phyloP scores from a whole-genome alignment of 2,888 invertebrate genomes.

The Artemia sinica region DNA sequence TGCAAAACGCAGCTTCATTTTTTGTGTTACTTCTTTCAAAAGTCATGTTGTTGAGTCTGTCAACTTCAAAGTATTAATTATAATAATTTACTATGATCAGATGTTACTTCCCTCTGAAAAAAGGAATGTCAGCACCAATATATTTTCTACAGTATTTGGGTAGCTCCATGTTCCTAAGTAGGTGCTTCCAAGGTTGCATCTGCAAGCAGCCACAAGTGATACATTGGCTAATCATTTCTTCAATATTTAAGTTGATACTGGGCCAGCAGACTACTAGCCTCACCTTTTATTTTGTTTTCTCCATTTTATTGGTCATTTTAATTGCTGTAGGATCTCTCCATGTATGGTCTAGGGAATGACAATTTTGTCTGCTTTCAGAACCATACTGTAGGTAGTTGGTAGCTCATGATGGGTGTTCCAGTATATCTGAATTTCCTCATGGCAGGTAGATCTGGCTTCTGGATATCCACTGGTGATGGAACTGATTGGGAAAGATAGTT shows the following conservation, averaged over 20 bases:
- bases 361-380: conserved; percentile 18
- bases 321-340: conserved; percentile 22
- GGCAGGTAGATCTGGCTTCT: neutral
- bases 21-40: too few species aligned
- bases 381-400: neutral
- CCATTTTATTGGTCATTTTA: conserved; percentile 25
- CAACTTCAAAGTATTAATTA: too few species aligned
- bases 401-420: conserved; percentile 17
- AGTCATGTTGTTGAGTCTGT: too few species aligned
- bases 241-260: conserved; percentile 21
- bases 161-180: neutral
- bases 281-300: conserved; percentile 24
- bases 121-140: conserved; percentile 18
- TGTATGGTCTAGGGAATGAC: conserved; percentile 21
- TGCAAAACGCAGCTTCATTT: too few species aligned
- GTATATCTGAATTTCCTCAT: neutral
- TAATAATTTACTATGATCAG: conserved; percentile 4
- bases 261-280: conserved; percentile 26
- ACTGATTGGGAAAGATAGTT: conserved; percentile 7
- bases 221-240: too few species aligned
- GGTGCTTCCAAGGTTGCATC: too few species aligned
- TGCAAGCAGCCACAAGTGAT: too few species aligned
- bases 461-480: neutral
- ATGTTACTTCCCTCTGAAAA: conserved; percentile 17
- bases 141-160: conserved; percentile 21